Percentiles rank a stretch among this genome's conserved stretches.
Conservation (phyloP, 2,797 vertebrate genomes). For the Halcyon smyrnensis region DNA sequence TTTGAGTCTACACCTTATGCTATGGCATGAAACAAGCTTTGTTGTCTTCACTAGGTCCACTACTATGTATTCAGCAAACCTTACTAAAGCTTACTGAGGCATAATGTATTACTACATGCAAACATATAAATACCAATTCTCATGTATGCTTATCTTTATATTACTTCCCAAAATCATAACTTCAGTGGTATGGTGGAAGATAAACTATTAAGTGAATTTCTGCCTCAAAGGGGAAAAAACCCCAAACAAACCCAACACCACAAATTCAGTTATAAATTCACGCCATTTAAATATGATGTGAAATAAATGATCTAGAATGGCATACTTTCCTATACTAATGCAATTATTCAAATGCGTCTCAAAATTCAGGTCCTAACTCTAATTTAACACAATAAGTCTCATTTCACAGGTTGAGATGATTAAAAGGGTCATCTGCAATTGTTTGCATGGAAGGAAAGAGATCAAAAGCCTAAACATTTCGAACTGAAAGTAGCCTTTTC, state of each 20-base stretch:
- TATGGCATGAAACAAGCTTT: background rate
- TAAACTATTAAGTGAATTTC: background rate
- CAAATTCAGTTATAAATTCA: background rate
- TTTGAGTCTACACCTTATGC: background rate
- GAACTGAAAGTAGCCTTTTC: background rate
- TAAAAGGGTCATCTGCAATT: slow-evolving; percentile 30
- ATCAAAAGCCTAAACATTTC: slow-evolving; percentile 1
- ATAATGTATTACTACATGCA: background rate
- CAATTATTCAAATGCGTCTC: slow-evolving; percentile 1
- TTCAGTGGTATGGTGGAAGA: background rate
- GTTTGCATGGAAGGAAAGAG: background rate
- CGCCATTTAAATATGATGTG: background rate
- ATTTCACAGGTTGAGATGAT: slow-evolving; percentile 28
- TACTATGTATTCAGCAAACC: background rate
- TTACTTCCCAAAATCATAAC: slow-evolving; percentile 11
- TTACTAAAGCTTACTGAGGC: background rate
- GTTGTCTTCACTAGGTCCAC: background rate
- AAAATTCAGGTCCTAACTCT: slow-evolving; percentile 33
- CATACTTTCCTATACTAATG: slow-evolving; percentile 2
- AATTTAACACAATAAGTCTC: slow-evolving; percentile 25
- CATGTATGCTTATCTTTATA: background rate
- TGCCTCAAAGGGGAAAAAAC: background rate
- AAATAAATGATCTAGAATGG: slow-evolving; percentile 31
- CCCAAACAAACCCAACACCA: background rate
- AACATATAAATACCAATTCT: background rate